phyloP scores from a whole-genome alignment of 2,797 vertebrate genomes.

The Tolypeutes matacus region DNA sequence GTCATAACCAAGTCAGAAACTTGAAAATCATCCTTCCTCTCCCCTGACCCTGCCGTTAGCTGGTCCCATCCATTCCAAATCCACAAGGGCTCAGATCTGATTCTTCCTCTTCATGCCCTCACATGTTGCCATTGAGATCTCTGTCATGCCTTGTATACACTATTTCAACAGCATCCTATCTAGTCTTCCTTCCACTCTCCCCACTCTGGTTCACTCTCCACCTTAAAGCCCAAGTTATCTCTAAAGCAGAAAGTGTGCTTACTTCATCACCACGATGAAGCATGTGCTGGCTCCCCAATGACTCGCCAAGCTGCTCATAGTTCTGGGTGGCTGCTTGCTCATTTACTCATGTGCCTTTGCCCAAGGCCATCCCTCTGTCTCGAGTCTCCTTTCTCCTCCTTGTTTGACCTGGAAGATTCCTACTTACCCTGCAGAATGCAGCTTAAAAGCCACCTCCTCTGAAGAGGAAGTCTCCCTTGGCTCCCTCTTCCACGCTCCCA shows the following conservation, averaged over 20 bases:
- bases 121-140: background rate
- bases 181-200: background rate
- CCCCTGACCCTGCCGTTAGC: background rate
- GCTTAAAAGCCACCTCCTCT: background rate
- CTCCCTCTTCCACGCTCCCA: background rate
- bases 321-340: background rate
- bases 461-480: background rate
- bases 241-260: background rate
- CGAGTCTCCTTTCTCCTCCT: background rate
- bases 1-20: slow-evolving; percentile 14
- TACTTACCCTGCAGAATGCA: background rate
- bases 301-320: background rate
- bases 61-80: background rate
- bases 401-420: background rate
- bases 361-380: background rate
- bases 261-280: background rate
- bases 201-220: background rate
- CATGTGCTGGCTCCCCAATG: background rate
- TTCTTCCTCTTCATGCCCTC: background rate
- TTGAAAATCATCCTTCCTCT: background rate
- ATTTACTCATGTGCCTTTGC: background rate
- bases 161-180: background rate
- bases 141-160: background rate
- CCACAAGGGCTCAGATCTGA: background rate
- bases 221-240: background rate